phyloP scores from a whole-genome alignment of 2,113 vertebrate genomes.

The Meriones unguiculatus region DNA sequence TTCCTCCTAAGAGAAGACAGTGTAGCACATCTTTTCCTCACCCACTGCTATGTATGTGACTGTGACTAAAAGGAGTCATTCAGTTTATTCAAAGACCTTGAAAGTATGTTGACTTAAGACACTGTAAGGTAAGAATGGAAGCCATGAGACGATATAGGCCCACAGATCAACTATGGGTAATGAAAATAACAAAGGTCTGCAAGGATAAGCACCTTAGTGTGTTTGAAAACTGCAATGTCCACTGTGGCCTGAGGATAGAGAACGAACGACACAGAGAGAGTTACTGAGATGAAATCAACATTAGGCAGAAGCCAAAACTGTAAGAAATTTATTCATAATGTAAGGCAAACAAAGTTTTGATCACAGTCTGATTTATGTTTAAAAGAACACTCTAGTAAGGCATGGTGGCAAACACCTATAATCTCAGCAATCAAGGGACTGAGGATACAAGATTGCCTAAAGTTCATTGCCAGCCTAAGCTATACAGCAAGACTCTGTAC shows the following conservation, averaged over 20 bases:
- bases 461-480: not conserved
- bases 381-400: not conserved
- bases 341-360: not conserved
- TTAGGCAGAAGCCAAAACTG: not conserved
- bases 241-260: not conserved
- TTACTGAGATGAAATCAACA: not conserved
- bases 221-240: slow-evolving; percentile 25
- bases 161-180: not conserved
- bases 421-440: not conserved
- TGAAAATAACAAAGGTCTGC: not conserved
- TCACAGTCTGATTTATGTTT: not conserved
- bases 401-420: not conserved
- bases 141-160: not conserved
- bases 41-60: not conserved
- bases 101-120: not conserved
- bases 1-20: not conserved
- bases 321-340: slow-evolving; percentile 44
- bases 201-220: not conserved
- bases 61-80: not conserved
- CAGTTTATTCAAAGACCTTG: slow-evolving; percentile 34
- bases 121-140: not conserved
- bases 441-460: not conserved
- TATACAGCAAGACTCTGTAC: not conserved
- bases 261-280: slow-evolving; percentile 31
- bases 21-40: not conserved